Percentiles rank a stretch among this genome's conserved stretches.
Conservation (phyloP, 2,113 vertebrate species). For the Pandion haliaetus region DNA sequence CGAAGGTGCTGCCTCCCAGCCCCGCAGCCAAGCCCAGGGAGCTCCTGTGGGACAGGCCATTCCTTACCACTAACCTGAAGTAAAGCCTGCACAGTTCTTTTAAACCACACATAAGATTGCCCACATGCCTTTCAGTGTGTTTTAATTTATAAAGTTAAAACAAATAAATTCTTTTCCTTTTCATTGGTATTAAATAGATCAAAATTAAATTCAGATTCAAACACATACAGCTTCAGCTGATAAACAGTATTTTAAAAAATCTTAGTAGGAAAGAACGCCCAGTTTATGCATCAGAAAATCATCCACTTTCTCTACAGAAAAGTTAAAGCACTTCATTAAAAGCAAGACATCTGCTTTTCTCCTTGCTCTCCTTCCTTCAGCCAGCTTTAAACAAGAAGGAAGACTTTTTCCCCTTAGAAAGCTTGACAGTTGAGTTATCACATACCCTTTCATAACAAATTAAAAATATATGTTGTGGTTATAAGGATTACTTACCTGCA, state of each 20-base stretch:
- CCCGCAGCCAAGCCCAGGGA: not conserved
- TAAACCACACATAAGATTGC: rapidly evolving
- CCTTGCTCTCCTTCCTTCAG: not conserved
- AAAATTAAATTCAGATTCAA: not conserved
- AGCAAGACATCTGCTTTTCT: not conserved
- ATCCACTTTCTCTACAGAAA: not conserved
- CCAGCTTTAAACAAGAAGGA: not conserved
- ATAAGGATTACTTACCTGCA: not conserved
- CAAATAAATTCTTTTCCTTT: not conserved
- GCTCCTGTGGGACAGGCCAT: not conserved
- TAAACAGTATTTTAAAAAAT: not conserved
- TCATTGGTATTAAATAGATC: conserved; percentile 18
- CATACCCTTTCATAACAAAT: not conserved
- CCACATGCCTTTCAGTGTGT: not conserved
- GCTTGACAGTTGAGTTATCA: not conserved
- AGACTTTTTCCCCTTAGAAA: not conserved
- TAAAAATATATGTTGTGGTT: not conserved
- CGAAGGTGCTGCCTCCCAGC: not conserved
- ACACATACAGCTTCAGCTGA: not conserved
- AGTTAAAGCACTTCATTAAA: not conserved
- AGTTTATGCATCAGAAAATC: not conserved
- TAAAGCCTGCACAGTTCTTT: not conserved
- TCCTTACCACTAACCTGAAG: not conserved
- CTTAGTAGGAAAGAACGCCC: not conserved
- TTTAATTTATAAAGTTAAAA: conserved; percentile 38